Conservation (phyloP, 2,113 vertebrate genomes). For the Plecotus auritus region DNA sequence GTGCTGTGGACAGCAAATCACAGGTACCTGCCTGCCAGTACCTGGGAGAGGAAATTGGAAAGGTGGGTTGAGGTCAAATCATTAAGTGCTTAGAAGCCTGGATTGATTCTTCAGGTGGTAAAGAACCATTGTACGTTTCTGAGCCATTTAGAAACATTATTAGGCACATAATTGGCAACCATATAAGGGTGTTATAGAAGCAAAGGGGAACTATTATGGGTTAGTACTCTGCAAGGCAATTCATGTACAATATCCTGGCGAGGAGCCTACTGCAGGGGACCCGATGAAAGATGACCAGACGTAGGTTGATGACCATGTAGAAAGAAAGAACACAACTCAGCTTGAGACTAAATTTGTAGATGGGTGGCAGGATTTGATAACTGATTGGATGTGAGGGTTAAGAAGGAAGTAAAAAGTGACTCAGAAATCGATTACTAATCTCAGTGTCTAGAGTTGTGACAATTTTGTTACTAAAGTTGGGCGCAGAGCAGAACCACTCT, state of each 20-base stretch:
- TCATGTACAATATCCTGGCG: not conserved
- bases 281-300: not conserved
- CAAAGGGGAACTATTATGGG: not conserved
- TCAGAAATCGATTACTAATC: not conserved
- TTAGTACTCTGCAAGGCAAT: not conserved
- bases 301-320: not conserved
- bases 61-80: not conserved
- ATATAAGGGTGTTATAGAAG: not conserved
- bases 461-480: not conserved
- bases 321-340: not conserved
- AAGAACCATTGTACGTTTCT: not conserved
- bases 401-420: not conserved
- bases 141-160: not conserved
- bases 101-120: not conserved
- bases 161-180: not conserved
- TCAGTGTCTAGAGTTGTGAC: not conserved
- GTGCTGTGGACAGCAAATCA: rapidly evolving
- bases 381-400: not conserved
- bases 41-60: not conserved
- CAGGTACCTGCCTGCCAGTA: not conserved
- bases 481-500: not conserved
- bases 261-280: not conserved
- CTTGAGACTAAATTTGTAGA: not conserved
- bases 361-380: not conserved
- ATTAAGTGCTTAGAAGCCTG: not conserved